Base-by-base conservation (phyloP, 2,888 invertebrate species). In the Cosmia pyralina region DNA sequence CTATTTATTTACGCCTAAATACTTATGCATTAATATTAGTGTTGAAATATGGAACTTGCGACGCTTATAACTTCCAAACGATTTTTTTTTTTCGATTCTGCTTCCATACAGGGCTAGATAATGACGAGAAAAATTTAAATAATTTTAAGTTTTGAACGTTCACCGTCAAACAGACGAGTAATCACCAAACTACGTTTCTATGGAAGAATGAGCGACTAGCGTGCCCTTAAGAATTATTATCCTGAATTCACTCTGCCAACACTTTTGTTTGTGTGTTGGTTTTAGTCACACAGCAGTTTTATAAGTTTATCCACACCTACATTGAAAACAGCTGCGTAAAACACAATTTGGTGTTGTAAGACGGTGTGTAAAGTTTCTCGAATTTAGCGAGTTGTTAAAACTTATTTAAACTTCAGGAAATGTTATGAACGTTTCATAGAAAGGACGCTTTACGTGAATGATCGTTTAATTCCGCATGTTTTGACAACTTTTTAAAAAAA, bases 381-480 rank as follows among this genome's bases (percentile, higher is more conserved):
- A 60, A 50, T 75, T 58, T 22, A 19, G 50, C 50, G n/a, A 17
- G n/a, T 74, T 17, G 17, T 59, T 48, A 10, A 75, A 75, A 75
- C 48, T 68, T 75, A 48, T 69, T 76, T 48, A 19, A 77, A 77
- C 52, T 77, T 68, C 28, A 41, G 68, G 34, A 68, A 67, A 58
- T 76, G 38, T 75, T 68, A 34, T 68, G n/a, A 60, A 60, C 53
- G 48, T 60, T 77, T 69, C 48, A 52, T 7, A 53, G 28, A 68
- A 41, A 4, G 6, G 15, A 58, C 50, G 44, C 8, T 22, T 48
- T 17, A 17, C 46, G 22, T 17, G 60, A 69, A 60, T 15, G 17
- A 48, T 59, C 48, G 41, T 60, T 53, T 68, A 60, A 53, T 41
- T 22, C n/a, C 53, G 2, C 58, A 60, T 77, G 46, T 75, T 67